Base-by-base conservation (phyloP, 2,888 invertebrate genomes). In the Pardosa pseudoannulata region DNA sequence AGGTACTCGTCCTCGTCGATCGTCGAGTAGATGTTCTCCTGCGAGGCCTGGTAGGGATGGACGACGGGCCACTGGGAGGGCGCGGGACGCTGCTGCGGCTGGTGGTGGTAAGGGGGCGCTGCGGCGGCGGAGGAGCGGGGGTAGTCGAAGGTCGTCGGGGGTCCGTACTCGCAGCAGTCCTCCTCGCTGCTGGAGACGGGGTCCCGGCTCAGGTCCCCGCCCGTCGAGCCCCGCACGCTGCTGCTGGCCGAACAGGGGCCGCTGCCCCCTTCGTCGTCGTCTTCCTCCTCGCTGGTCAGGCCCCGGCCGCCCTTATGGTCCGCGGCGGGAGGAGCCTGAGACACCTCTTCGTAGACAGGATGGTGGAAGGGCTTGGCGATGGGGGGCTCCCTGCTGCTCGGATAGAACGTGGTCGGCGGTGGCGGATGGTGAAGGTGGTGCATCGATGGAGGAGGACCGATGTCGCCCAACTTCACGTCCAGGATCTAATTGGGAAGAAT, bases 311-410 rank as follows among this genome's bases (percentile, higher is more conserved):
- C 79, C 41, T 76, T 16, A 19, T 65, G 1, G 41, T 71, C 71
- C 13, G 65, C 83, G 3, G 56, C 75, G n/a, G 86, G 75, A 0
- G 74, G 75, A 5, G 65, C 79, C 31, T 86, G 88, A 2, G 89
- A 89, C 39, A 89, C 89, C 78, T 89, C 89, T 62, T 89, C 89
- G 56, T 89, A 89, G 3, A 89, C 88, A 1, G 89, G 89, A 68
- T 89, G 86, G 71, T 87, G 88, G 67, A 39, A 29, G 9, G 56
- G 67, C 3, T 41, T 46, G 9, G 74, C 74, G 3, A 28, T 36
- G 11, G 74, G 31, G 9, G 29, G 67, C 1, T 32, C 46, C 13
- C 64, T 28, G 1, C 50, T 50, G 6, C 56, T 28, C 6, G 70
- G 74, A 31, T 80, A 80, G 39, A 79, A 79, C 29, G 86, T 41